Evolutionary conservation across 2,888 invertebrate species (phyloP), one percentile per base, ranked within the genome.

Genomic region (Helicoverpa assulta): DNA sequence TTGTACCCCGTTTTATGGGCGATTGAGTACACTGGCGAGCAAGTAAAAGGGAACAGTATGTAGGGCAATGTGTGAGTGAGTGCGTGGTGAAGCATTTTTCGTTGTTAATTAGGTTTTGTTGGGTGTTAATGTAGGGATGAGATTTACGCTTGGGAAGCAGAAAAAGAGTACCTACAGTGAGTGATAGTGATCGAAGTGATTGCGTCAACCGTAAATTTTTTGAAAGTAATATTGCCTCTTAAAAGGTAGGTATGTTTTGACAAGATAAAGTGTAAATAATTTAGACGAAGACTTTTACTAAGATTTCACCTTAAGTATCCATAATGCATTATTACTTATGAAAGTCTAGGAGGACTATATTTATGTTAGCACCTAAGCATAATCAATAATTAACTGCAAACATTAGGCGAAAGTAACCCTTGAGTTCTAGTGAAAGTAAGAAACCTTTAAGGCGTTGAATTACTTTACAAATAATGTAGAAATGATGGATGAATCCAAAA

Each of bases 1-100:
- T 79, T 78, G 81, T 76, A 75, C 70, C 76, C 83, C 78, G 79
- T 84, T 89, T 88, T 88, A 89, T 88, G 84, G 82, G 63, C 78
- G 66, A 79, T 80, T 71, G 65, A 56, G 65, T 82, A 75, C 78
- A 84, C 71, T 82, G 59, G 65, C 6, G 75, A 76, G 26, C 60
- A 78, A 63, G 57, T 26, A 47, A 56, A 63, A 70, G 8, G 2
- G 29, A 16, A 18, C 52, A 69, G 14, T 43, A 54, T 68, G 47
- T 67, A 53, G 73, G 54, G 33, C 18, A 62, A 6, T 50, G 5
- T 60, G 57, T 37, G 29, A 16, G n/a, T 18, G 8, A 14, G 40
- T 43, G 16, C 0, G n/a, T 21, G 18, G 3, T n/a, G 19, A 0
- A n/a, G 40, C 33, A 29, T 26, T 18, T 67, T 43, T 18, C 8